phyloP scores from a whole-genome alignment of 2,888 invertebrate species.

The Blastobasis adustella region DNA sequence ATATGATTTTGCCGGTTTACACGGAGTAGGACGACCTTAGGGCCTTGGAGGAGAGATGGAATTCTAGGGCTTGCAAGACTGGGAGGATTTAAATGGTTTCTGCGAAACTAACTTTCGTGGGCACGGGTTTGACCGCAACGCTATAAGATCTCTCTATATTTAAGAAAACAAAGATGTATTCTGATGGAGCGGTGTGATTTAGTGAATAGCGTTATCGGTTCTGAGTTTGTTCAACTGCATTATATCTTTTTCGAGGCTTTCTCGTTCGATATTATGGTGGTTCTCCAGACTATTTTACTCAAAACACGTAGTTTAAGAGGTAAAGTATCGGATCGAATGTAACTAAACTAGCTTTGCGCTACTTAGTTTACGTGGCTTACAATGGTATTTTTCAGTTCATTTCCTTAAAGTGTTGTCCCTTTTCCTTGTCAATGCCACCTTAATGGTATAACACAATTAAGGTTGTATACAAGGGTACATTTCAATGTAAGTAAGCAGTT shows the following conservation, averaged over 20 bases:
- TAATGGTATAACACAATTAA: too few relatives aligned
- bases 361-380: too few relatives aligned
- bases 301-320: too few relatives aligned
- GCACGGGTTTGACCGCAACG: slow-evolving; percentile 56
- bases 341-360: too few relatives aligned
- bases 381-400: too few relatives aligned
- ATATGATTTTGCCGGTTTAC: slow-evolving; percentile 12
- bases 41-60: too few relatives aligned
- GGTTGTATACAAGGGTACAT: too few relatives aligned
- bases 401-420: too few relatives aligned
- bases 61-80: too few relatives aligned
- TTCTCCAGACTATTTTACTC: not conserved
- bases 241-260: not conserved
- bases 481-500: too few relatives aligned
- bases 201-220: slow-evolving; percentile 36
- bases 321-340: too few relatives aligned
- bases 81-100: slow-evolving; percentile 8
- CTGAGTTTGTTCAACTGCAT: slow-evolving; percentile 11
- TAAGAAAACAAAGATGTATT: slow-evolving; percentile 65
- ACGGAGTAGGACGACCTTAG: not conserved
- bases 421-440: too few relatives aligned
- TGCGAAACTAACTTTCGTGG: slow-evolving; percentile 35
- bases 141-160: slow-evolving; percentile 56
- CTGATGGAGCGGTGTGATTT: slow-evolving; percentile 53
- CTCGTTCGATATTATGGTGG: not conserved